Percentiles rank a stretch among this genome's conserved stretches.
Evolutionary conservation across 2,888 invertebrate genomes (phyloP).

Genomic region (Formica aserva): DNA sequence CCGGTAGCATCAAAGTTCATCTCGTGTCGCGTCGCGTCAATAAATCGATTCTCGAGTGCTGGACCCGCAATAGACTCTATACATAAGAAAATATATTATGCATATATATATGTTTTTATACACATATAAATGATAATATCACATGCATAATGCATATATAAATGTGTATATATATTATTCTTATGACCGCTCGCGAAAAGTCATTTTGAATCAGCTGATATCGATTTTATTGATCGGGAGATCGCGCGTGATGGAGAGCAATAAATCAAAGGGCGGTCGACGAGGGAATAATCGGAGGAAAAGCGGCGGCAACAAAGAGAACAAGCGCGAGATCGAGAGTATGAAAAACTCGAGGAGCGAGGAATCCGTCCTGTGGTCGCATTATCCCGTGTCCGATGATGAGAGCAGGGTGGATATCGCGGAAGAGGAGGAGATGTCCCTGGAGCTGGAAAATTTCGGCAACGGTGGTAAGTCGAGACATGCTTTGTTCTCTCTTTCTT

Average conservation of each 20-base stretch:
- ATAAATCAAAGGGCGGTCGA: background rate
- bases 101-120: background rate
- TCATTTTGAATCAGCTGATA: conserved; percentile 20
- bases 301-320: conserved; percentile 7
- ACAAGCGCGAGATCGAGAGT: conserved; percentile 2
- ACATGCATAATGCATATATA: background rate
- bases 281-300: background rate
- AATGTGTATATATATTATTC: background rate
- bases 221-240: conserved; percentile 23
- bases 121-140: background rate
- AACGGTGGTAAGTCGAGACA: background rate
- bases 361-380: background rate
- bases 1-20: background rate
- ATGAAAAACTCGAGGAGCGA: conserved; percentile 2
- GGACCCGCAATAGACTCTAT: background rate
- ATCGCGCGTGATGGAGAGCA: background rate
- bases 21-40: background rate
- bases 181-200: background rate
- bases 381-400: background rate
- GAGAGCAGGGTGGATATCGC: background rate
- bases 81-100: background rate
- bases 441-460: conserved; percentile 13
- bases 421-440: background rate
- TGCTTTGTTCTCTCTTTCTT: background rate
- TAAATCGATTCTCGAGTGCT: background rate